Conservation (phyloP, 2,888 invertebrate species). For the Diarsia mendica region DNA sequence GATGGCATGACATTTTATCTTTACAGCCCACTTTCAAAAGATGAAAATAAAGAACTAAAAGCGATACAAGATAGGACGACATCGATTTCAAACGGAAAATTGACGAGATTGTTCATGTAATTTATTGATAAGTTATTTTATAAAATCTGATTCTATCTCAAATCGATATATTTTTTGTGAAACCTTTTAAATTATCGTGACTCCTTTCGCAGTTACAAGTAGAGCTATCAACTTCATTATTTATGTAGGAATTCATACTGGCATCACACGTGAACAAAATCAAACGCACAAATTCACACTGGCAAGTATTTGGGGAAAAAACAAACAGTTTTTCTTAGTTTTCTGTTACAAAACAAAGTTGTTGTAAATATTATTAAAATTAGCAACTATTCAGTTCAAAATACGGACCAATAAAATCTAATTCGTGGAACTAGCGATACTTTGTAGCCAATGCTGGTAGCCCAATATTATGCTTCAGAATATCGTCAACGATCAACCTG, state of each 20-base stretch:
- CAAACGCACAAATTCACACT: not conserved
- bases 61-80: not conserved
- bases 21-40: not conserved
- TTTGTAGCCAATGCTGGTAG: slow-evolving; percentile 30
- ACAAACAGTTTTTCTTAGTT: not conserved
- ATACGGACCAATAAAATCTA: slow-evolving; percentile 54
- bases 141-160: too few species aligned
- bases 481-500: slow-evolving; percentile 60
- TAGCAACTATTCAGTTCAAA: slow-evolving; percentile 31
- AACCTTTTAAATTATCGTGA: slow-evolving; percentile 1
- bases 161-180: not conserved
- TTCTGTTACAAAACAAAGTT: slow-evolving; percentile 27
- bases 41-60: not conserved
- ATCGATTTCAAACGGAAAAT: slow-evolving; percentile 5
- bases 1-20: slow-evolving; percentile 20
- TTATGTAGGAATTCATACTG: not conserved
- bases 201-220: not conserved
- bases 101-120: not conserved
- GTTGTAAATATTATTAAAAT: slow-evolving; percentile 52
- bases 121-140: not conserved
- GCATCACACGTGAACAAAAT: not conserved
- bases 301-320: slow-evolving; percentile 7
- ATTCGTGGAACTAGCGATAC: slow-evolving; percentile 49
- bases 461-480: slow-evolving; percentile 38
- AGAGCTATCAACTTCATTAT: not conserved